Percentiles rank a stretch among this genome's conserved stretches.
Evolutionary conservation across 2,113 vertebrate genomes (phyloP).

Genomic region (Xiphophorus couchianus): DNA sequence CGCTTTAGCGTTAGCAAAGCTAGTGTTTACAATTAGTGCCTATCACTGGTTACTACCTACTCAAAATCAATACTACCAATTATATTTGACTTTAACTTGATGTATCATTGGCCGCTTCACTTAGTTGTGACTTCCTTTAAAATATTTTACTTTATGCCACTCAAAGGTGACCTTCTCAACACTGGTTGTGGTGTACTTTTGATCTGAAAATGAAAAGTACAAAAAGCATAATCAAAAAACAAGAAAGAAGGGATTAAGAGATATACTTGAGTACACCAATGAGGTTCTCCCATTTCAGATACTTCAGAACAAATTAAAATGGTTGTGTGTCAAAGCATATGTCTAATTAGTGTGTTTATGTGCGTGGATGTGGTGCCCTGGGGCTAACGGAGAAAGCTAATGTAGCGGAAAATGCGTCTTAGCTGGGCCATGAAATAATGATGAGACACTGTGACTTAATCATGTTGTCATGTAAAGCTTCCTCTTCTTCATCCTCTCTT

Average conservation of each 20-base stretch:
- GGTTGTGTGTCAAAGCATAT: slow-evolving; percentile 71
- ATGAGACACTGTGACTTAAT: slow-evolving; percentile 75
- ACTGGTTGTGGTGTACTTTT: not conserved
- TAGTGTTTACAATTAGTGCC: no score
- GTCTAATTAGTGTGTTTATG: slow-evolving; percentile 69
- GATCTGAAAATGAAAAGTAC: not conserved
- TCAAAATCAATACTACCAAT: no score
- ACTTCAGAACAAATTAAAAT: slow-evolving; percentile 69
- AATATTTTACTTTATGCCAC: no score
- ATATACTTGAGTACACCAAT: slow-evolving; percentile 46
- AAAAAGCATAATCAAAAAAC: slow-evolving; percentile 2
- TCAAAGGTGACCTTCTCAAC: not conserved
- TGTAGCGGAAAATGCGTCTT: slow-evolving; percentile 77
- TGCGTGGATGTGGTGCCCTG: slow-evolving; percentile 51
- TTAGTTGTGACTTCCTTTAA: no score
- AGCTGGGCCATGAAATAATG: slow-evolving; percentile 73
- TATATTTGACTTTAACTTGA: no score
- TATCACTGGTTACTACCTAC: no score
- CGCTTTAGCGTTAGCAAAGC: no score
- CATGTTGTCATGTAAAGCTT: slow-evolving; percentile 65
- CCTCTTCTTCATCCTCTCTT: slow-evolving; percentile 34
- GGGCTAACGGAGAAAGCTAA: slow-evolving; percentile 77
- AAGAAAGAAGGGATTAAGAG: slow-evolving; percentile 19
- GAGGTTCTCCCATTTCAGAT: slow-evolving; percentile 43
- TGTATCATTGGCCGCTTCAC: no score